Evolutionary conservation across 2,888 invertebrate species (phyloP).

Genomic region (Caenorhabditis sp.): DNA sequence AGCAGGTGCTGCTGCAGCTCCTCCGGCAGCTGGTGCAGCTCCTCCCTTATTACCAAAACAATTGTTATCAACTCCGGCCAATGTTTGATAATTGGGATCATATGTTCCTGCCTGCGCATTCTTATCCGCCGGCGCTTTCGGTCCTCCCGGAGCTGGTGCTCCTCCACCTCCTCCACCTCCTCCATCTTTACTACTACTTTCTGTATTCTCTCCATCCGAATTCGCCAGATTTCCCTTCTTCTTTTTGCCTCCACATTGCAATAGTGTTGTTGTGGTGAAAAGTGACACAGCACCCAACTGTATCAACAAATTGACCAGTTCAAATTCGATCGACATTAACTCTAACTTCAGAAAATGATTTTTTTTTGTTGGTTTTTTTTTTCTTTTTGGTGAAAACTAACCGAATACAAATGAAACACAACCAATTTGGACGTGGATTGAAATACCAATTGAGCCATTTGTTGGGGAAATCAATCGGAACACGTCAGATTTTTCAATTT

Average conservation of each 20-base stretch:
- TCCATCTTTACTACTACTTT: background rate
- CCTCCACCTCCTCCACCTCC: background rate
- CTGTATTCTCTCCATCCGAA: background rate
- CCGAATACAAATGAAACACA: background rate
- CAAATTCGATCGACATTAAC: no score
- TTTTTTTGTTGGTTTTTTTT: no score
- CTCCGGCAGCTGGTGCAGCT: slow-evolving; percentile 10
- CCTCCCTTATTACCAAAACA: slow-evolving; percentile 22
- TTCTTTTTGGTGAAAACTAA: background rate
- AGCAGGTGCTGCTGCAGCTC: slow-evolving; percentile 4
- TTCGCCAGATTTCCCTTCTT: background rate
- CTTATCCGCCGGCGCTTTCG: slow-evolving; percentile 1
- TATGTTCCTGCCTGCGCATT: slow-evolving; percentile 9
- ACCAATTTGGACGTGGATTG: background rate
- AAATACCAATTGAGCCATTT: background rate
- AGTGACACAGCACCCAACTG: background rate
- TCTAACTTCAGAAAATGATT: no score
- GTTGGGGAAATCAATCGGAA: no score
- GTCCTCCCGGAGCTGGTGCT: background rate
- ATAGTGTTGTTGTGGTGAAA: no score
- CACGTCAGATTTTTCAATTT: no score
- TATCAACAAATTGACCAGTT: background rate
- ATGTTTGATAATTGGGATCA: slow-evolving; percentile 35
- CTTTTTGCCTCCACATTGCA: background rate
- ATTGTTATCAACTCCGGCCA: slow-evolving; percentile 29